A percentile compares a stretch with the other conserved stretches of the same genome.
phyloP scores from a whole-genome alignment of 2,888 invertebrate species.

The Heliconius aoede region DNA sequence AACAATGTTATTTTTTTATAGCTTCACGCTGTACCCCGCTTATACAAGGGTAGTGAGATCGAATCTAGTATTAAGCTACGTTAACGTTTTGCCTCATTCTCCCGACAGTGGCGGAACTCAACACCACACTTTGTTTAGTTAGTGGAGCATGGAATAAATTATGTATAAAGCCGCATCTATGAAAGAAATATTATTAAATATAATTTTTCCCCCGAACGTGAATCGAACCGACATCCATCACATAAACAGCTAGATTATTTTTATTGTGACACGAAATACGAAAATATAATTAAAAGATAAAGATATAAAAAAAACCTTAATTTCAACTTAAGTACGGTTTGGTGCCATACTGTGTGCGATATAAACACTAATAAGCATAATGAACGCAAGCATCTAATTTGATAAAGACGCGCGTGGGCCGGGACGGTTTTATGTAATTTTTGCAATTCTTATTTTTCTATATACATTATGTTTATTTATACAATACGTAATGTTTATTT shows the following conservation, averaged over 20 bases:
- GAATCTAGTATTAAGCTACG: no score
- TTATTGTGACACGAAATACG: no score
- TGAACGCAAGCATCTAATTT: slow-evolving; percentile 58
- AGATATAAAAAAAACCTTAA: background rate
- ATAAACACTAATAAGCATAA: slow-evolving; percentile 66
- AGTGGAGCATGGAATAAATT: background rate
- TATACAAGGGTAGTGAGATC: no score
- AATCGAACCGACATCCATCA: background rate
- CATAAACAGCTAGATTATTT: no score
- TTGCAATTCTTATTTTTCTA: background rate
- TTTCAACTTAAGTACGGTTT: background rate
- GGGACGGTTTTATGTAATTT: slow-evolving; percentile 53
- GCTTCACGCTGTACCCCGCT: no score
- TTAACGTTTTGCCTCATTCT: no score
- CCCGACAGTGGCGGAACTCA: no score
- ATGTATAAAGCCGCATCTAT: background rate
- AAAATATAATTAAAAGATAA: background rate
- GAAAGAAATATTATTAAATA: background rate
- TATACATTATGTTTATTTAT: background rate
- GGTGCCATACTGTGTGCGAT: slow-evolving; percentile 57
- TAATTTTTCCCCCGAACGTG: background rate
- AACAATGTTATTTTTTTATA: no score
- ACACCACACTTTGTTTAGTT: no score
- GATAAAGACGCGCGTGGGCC: slow-evolving; percentile 60
- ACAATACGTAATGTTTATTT: no score